phyloP scores from a whole-genome alignment of 1,140 invertebrate species.

The Drosophila obscura region DNA sequence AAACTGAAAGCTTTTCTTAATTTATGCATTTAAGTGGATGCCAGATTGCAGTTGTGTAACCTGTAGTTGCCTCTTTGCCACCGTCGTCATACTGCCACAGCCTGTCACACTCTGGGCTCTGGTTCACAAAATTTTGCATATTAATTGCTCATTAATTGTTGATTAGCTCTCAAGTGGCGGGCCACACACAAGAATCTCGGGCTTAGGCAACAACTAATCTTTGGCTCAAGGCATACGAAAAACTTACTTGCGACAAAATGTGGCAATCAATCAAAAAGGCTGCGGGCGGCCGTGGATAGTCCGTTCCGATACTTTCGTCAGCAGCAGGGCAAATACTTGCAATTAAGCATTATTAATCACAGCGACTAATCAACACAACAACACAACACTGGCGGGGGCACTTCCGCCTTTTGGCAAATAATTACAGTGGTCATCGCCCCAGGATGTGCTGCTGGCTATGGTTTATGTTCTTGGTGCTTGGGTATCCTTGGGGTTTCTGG shows the following conservation, averaged over 20 bases:
- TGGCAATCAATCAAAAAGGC: conserved; percentile 74
- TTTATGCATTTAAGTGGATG: conserved; percentile 69
- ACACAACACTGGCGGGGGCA: conserved; percentile 26
- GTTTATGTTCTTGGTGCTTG: too few species aligned
- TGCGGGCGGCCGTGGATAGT: conserved; percentile 2
- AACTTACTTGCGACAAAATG: conserved; percentile 76
- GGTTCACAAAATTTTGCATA: conserved; percentile 67
- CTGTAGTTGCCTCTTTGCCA: neutral
- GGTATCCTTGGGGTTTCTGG: neutral
- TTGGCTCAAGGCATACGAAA: conserved; percentile 61
- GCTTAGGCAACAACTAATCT: conserved; percentile 47
- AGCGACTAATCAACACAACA: conserved; percentile 62
- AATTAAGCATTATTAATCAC: conserved; percentile 82
- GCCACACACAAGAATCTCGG: conserved; percentile 23
- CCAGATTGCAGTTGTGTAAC: conserved; percentile 40
- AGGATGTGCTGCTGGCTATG: conserved; percentile 15
- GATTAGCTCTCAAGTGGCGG: conserved; percentile 69
- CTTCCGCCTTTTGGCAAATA: conserved; percentile 68
- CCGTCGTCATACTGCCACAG: neutral
- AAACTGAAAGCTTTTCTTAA: conserved; percentile 46
- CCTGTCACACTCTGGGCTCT: conserved; percentile 3
- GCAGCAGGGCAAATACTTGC: conserved; percentile 65
- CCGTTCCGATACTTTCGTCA: conserved; percentile 28
- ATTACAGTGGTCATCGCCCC: conserved; percentile 74
- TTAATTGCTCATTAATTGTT: conserved; percentile 83